Base-by-base conservation (phyloP, 2,113 vertebrate genomes). In the Trogon surrucura region DNA sequence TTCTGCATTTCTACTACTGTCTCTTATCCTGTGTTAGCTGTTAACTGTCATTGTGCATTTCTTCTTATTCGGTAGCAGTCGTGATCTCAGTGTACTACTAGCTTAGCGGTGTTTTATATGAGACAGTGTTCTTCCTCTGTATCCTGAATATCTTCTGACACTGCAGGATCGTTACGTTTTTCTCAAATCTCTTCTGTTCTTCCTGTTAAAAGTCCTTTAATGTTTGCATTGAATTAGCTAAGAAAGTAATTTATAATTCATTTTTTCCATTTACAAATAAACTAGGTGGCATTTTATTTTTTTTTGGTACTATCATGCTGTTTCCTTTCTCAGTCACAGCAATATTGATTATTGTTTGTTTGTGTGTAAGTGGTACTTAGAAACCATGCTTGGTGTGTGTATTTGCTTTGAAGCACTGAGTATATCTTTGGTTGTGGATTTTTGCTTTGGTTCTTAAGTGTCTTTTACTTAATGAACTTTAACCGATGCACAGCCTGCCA, bases 271-370 rank as follows among this genome's bases (percentile, higher is more conserved):
- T 50, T 75, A 88, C 41, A 93, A 48, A 70, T 73, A 85, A 82
- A 32, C 50, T 64, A 65, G 26, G 18, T 86, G 12, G 6, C 11
- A 36, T 36, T 61, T 10, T 18, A 18, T 20, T 29, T 53, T 29
- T 29, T 58, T 23, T 50, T 67, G 22, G n/a, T 53, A 15, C 10
- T 85, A 34, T 75, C 48, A 41, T 75, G 67, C 81, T 92, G 62
- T 65, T 93, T 93, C 38, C 51, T 67, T 91, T 94, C 74, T 80
- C 27, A 60, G 50, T 89, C 74, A 62, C 75, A 80, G 75, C 71
- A 51, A 38, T 73, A 85, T 47, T 91, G 74, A 95, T 93, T 85
- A 58, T 90, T 85, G 64, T 88, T 95, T 85, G 72, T 92, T 88
- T 89, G 54, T 88, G 18, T 69, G 53, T 62, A 80, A 91, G 64